Base-by-base conservation (phyloP, 2,113 vertebrate genomes). In the Mystacornis crossleyi region DNA sequence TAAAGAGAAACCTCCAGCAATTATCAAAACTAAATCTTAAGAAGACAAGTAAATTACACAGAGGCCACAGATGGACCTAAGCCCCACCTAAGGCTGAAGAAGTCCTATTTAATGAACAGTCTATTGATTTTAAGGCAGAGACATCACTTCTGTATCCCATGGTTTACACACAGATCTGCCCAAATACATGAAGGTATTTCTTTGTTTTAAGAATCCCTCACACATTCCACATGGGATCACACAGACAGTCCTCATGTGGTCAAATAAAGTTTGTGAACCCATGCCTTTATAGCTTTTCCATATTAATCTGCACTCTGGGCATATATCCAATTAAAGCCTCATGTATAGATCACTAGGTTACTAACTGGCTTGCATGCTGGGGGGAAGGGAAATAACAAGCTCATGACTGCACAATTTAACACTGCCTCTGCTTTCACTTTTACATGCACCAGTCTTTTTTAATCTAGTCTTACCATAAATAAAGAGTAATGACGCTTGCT, bases 201-300 rank as follows among this genome's bases (percentile, higher is more conserved):
- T 95, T 92, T 96, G 93, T 89, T 95, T 86, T 74, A 72, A 89
- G 93, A 92, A 94, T 79, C 92, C 53, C 79, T 83, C 82, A 47
- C 73, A 67, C 85, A 96, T 94, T 90, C 92, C 93, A 86, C 82
- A 61, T 25, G 75, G 86, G 93, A 93, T 92, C 90, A 89, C 5
- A 67, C 82, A 95, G 85, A 89, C n/a, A 1, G 80, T 95, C 55
- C 69, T 92, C 23, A 1, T 53, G 86, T 92, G 93, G 93, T 94
- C 96, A 96, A 90, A 95, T 38, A 89, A 96, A 96, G 96, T 88
- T 96, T 96, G 96, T 93, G 93, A 97, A 92, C 93, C 95, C 92
- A 18, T 60, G 95, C 43, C 72, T 96, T 96, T 94, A 95, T 70
- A 91, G 93, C 82, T 94, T 94, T 97, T 95, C 93, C 96, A 90